These are phyloP conservation scores for Meteorus cinctellus DNA, from an alignment of 2,888 invertebrate species.

Conservation along the genomic window DNA sequence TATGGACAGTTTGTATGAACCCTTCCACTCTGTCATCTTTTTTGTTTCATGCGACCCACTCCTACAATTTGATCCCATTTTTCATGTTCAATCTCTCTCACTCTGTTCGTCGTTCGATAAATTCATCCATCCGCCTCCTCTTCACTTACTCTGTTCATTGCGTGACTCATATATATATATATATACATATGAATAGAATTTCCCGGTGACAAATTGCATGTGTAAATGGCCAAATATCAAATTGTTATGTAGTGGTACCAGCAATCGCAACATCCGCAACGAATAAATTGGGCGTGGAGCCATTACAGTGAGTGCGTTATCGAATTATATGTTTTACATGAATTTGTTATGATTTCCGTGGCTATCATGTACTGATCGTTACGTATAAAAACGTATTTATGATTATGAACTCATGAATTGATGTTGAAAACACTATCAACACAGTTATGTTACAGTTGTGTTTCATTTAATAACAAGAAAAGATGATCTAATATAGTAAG, in stretches of 20 bases:
- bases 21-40: not conserved
- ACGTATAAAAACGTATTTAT: constrained; percentile 43
- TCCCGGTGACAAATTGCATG: constrained; percentile 54
- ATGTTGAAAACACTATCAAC: too few relatives aligned
- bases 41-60: not conserved
- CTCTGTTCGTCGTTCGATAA: not conserved
- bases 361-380: constrained; percentile 56
- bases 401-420: too few relatives aligned
- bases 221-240: constrained; percentile 53
- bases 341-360: constrained; percentile 58
- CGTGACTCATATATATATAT: not conserved
- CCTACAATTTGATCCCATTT: not conserved
- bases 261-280: constrained; percentile 23
- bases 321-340: constrained; percentile 56
- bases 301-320: constrained; percentile 50
- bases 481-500: too few relatives aligned
- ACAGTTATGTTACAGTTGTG: too few relatives aligned
- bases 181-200: constrained; percentile 49
- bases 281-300: constrained; percentile 24
- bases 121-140: not conserved
- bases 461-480: too few relatives aligned
- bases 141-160: too few relatives aligned
- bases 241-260: constrained; percentile 44
- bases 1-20: not conserved
- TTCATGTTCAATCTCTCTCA: not conserved